Conservation (phyloP, 2,888 invertebrate species). For the Drosophila histrio region DNA sequence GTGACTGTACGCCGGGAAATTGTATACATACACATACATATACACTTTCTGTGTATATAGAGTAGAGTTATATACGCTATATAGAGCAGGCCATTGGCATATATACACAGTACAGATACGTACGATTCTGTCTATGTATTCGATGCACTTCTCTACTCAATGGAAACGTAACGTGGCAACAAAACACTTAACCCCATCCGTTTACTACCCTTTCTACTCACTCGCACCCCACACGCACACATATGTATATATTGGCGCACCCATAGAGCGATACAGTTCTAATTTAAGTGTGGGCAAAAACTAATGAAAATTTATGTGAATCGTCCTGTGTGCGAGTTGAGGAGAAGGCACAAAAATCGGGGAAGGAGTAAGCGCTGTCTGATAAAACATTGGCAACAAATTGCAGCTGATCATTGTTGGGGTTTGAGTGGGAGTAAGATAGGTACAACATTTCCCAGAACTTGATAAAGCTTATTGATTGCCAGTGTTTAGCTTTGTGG, state of each 20-base stretch:
- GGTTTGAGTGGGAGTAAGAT: neutral
- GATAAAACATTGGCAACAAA: constrained; percentile 41
- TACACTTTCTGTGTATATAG: constrained; percentile 8
- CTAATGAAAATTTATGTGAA: constrained; percentile 57
- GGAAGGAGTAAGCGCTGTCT: neutral
- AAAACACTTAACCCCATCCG: constrained; percentile 28
- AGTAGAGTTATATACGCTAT: constrained; percentile 36
- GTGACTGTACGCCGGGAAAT: constrained; percentile 60
- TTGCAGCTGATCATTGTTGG: constrained; percentile 48
- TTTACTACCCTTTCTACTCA: neutral
- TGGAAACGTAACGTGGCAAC: constrained; percentile 43
- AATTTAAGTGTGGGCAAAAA: constrained; percentile 43
- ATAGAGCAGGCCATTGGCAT: constrained; percentile 68
- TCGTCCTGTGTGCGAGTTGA: constrained; percentile 24
- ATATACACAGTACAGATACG: constrained; percentile 31
- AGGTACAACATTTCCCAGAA: neutral
- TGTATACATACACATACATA: neutral
- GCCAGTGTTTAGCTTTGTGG: constrained; percentile 19
- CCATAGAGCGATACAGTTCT: constrained; percentile 24
- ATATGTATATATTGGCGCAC: neutral
- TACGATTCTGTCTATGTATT: constrained; percentile 6
- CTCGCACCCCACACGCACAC: neutral
- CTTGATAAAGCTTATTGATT: constrained; percentile 36
- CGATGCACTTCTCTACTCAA: constrained; percentile 41
- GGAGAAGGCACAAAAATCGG: neutral